phyloP scores from a whole-genome alignment of 2,113 vertebrate genomes.

The Lepus europaeus region DNA sequence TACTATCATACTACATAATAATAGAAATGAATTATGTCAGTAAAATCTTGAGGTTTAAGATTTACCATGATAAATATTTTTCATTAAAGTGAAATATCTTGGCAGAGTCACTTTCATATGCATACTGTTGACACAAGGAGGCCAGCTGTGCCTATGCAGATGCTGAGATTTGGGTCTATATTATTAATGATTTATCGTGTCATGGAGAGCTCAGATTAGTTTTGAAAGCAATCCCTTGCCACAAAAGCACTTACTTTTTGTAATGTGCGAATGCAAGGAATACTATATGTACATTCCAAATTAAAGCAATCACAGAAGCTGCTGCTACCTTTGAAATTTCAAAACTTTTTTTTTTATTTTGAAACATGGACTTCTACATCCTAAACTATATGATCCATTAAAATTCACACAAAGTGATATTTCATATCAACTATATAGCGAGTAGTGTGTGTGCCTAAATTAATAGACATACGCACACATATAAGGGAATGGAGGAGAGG shows the following conservation, averaged over 20 bases:
- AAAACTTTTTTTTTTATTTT: conserved; percentile 69
- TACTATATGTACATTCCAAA: conserved; percentile 71
- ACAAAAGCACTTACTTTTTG: conserved; percentile 82
- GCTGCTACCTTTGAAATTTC: conserved; percentile 76
- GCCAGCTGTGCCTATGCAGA: conserved; percentile 85
- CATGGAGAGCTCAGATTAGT: conserved; percentile 84
- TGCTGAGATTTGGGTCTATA: conserved; percentile 84
- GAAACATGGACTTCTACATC: conserved; percentile 70
- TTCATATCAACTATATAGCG: conserved; percentile 50
- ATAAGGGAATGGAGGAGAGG: neutral
- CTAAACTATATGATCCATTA: conserved; percentile 67
- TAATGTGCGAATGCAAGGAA: conserved; percentile 75
- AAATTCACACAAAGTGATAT: conserved; percentile 74
- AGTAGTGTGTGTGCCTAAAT: neutral
- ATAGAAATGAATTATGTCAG: conserved; percentile 84
- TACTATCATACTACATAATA: conserved; percentile 41
- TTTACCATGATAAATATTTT: conserved; percentile 88
- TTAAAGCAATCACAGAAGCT: conserved; percentile 76
- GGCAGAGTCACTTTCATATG: conserved; percentile 87
- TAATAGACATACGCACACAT: neutral
- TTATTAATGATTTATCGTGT: conserved; percentile 88
- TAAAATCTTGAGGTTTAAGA: conserved; percentile 86
- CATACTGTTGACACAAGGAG: conserved; percentile 85
- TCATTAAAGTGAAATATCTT: conserved; percentile 87
- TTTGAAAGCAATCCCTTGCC: conserved; percentile 85